phyloP scores from a whole-genome alignment of 2,797 vertebrate genomes.

The Enteromius treurensis region DNA sequence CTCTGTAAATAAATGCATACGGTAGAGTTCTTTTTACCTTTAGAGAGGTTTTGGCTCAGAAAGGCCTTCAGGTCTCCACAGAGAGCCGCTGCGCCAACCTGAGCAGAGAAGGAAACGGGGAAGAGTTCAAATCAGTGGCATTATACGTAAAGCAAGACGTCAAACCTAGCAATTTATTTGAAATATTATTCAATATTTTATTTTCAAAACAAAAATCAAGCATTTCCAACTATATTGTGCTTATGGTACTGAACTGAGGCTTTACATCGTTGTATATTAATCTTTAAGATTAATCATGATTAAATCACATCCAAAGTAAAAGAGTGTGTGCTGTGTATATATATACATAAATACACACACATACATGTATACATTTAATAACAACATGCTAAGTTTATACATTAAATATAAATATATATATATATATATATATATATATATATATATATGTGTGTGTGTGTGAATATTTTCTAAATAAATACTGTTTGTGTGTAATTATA shows the following conservation, averaged over 20 bases:
- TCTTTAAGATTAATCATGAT: not conserved
- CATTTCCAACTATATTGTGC: not conserved
- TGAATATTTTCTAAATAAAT: too few species aligned
- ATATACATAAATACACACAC: too few species aligned
- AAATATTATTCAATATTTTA: too few species aligned
- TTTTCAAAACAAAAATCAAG: not conserved
- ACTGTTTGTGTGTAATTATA: too few species aligned
- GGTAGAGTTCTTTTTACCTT: slow-evolving; percentile 73
- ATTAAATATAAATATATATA: too few species aligned
- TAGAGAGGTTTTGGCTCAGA: slow-evolving; percentile 79
- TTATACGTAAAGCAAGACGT: not conserved
- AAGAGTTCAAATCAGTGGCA: not conserved
- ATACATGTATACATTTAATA: too few species aligned
- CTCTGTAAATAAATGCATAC: not conserved
- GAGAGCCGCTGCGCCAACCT: slow-evolving; percentile 79
- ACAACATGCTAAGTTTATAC: too few species aligned
- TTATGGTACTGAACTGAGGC: not conserved
- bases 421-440: too few species aligned
- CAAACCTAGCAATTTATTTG: not conserved
- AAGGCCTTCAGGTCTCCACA: slow-evolving; percentile 83
- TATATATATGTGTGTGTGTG: too few species aligned
- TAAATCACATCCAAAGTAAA: too few species aligned
- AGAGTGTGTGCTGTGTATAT: too few species aligned
- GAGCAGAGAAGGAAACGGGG: not conserved
- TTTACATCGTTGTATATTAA: not conserved